Evolutionary conservation across 2,797 vertebrate species (phyloP).

Genomic region (Molossus alvarezi): DNA sequence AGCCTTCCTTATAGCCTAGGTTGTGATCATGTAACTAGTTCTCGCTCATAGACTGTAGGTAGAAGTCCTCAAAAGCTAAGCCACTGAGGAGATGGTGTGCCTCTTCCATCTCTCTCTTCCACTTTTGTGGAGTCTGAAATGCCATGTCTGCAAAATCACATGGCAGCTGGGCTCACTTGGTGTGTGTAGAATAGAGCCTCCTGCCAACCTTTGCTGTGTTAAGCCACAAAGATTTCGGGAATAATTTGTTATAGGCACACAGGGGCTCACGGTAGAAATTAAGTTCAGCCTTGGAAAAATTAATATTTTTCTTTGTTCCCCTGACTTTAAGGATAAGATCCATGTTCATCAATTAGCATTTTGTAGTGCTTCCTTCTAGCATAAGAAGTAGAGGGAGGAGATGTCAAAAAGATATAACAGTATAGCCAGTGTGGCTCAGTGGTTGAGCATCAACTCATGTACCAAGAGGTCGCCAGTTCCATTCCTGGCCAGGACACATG

Average conservation of each 20-base stretch:
- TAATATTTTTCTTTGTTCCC: conserved; percentile 18
- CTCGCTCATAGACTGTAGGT: background rate
- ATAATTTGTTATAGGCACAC: background rate
- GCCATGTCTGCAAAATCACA: background rate
- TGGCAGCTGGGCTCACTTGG: background rate
- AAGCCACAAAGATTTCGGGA: background rate
- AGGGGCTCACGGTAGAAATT: background rate
- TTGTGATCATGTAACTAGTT: background rate
- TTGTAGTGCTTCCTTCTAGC: background rate
- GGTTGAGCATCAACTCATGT: too few relatives aligned
- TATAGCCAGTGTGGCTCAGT: too few relatives aligned
- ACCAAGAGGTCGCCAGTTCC: too few relatives aligned
- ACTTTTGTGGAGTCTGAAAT: conserved; percentile 28
- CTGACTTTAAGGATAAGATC: conserved; percentile 34
- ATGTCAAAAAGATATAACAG: conserved; percentile 23
- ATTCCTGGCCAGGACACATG: too few relatives aligned
- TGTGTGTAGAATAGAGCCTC: background rate
- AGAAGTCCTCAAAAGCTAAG: background rate
- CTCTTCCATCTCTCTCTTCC: background rate
- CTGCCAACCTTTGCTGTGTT: background rate
- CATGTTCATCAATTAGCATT: background rate
- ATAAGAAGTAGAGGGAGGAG: background rate
- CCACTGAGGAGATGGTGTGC: background rate
- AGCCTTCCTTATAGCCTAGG: background rate
- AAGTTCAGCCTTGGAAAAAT: conserved; percentile 2